Percentiles rank a stretch among this genome's conserved stretches.
Conservation (phyloP, 1,140 invertebrate genomes). For the Meloidogyne chitwoodi region DNA sequence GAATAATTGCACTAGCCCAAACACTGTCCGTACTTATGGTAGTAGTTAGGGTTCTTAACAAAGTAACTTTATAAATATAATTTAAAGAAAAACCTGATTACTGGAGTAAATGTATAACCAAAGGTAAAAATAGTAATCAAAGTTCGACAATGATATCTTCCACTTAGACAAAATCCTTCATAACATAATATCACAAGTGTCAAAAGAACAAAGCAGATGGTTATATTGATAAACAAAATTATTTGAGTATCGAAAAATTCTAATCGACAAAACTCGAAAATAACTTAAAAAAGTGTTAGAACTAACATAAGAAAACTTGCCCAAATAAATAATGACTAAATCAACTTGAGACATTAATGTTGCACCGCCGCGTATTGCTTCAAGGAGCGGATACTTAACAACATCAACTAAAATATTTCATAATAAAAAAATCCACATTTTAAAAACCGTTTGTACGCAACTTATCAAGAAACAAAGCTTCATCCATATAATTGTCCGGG, state of each 20-base stretch:
- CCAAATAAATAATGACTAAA: slow-evolving; percentile 72
- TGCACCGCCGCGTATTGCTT: slow-evolving; percentile 72
- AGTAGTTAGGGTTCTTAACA: slow-evolving; percentile 80
- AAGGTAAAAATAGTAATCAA: slow-evolving; percentile 41
- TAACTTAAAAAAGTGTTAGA: neutral
- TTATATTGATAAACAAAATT: neutral
- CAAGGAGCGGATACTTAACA: slow-evolving; percentile 68
- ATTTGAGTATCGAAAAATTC: neutral
- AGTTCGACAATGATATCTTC: slow-evolving; percentile 34
- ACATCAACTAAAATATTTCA: slow-evolving; percentile 65
- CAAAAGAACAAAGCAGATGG: neutral
- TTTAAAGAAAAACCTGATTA: slow-evolving; percentile 44
- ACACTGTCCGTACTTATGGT: slow-evolving; percentile 94
- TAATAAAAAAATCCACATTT: slow-evolving; percentile 19
- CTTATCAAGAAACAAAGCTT: slow-evolving; percentile 77
- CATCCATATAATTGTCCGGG: slow-evolving; percentile 82
- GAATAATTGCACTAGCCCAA: slow-evolving; percentile 80
- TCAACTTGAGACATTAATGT: slow-evolving; percentile 73
- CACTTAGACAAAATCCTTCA: neutral
- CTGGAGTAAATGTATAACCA: slow-evolving; percentile 54
- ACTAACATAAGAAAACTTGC: slow-evolving; percentile 62
- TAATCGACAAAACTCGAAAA: neutral
- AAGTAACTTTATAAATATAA: neutral
- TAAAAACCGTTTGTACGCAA: slow-evolving; percentile 72
- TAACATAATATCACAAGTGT: neutral